These are phyloP conservation scores for Salpingus planirostris DNA, from an alignment of 2,888 invertebrate species.

Conservation along the genomic window DNA sequence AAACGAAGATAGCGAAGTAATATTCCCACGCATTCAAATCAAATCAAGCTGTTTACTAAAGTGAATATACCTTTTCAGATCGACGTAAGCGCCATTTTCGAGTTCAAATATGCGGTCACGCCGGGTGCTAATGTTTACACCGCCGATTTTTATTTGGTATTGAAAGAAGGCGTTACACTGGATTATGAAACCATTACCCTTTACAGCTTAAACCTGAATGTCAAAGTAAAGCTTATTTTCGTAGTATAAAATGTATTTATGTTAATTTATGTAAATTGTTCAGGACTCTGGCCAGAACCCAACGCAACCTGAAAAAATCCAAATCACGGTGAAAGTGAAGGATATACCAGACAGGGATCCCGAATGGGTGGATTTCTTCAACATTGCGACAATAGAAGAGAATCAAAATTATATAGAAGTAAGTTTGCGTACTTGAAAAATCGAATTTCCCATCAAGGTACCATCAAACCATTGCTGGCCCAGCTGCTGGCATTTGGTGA, in stretches of 20 bases:
- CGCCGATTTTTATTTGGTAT: slow-evolving; percentile 21
- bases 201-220: slow-evolving; percentile 48
- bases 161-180: slow-evolving; percentile 21
- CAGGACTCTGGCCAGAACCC: neutral
- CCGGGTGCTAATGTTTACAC: slow-evolving; percentile 9
- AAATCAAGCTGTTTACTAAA: too few relatives aligned
- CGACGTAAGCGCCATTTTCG: slow-evolving; percentile 17
- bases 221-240: slow-evolving; percentile 36
- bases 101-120: slow-evolving; percentile 13
- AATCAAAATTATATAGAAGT: too few relatives aligned
- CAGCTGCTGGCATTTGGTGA: too few relatives aligned
- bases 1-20: slow-evolving; percentile 5
- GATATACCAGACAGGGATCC: slow-evolving; percentile 53
- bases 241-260: slow-evolving; percentile 4
- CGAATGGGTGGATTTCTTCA: slow-evolving; percentile 51
- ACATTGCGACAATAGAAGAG: slow-evolving; percentile 48
- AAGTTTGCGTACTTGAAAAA: too few relatives aligned
- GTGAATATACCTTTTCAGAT: too few relatives aligned
- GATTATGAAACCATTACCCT: slow-evolving; percentile 43
- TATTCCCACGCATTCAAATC: too few relatives aligned
- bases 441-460: too few relatives aligned
- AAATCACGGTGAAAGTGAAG: slow-evolving; percentile 48
- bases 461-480: too few relatives aligned
- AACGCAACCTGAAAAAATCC: slow-evolving; percentile 33
- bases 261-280: too few relatives aligned